These are phyloP conservation scores for Mus minutoides DNA, from an alignment of 2,797 vertebrate species.

Conservation along the genomic window DNA sequence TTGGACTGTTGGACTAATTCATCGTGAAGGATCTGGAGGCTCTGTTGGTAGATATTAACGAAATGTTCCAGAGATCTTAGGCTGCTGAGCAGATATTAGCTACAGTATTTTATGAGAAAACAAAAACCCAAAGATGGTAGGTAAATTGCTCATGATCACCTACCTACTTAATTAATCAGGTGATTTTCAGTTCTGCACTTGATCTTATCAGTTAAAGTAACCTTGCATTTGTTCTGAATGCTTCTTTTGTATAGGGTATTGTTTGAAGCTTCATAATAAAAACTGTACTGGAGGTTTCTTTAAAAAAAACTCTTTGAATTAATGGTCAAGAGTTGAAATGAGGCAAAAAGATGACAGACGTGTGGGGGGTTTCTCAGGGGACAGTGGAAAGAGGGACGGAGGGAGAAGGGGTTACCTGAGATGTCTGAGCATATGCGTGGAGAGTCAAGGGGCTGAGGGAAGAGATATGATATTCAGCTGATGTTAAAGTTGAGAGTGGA, in stretches of 20 bases:
- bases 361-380: neutral
- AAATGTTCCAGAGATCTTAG: neutral
- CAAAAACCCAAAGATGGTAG: neutral
- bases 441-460: neutral
- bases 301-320: neutral
- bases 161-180: neutral
- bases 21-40: slow-evolving; percentile 26
- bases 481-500: neutral
- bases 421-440: neutral
- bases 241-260: neutral
- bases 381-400: neutral
- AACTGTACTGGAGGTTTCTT: neutral
- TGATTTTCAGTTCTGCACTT: neutral
- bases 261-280: neutral
- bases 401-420: neutral
- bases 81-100: neutral
- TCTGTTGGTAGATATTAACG: neutral
- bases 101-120: neutral
- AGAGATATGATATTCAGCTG: neutral
- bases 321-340: neutral
- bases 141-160: neutral
- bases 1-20: neutral
- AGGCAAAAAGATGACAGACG: neutral
- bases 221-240: neutral
- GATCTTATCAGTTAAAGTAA: neutral